phyloP scores from a whole-genome alignment of 2,113 vertebrate species.

The Pyxicephalus adspersus region DNA sequence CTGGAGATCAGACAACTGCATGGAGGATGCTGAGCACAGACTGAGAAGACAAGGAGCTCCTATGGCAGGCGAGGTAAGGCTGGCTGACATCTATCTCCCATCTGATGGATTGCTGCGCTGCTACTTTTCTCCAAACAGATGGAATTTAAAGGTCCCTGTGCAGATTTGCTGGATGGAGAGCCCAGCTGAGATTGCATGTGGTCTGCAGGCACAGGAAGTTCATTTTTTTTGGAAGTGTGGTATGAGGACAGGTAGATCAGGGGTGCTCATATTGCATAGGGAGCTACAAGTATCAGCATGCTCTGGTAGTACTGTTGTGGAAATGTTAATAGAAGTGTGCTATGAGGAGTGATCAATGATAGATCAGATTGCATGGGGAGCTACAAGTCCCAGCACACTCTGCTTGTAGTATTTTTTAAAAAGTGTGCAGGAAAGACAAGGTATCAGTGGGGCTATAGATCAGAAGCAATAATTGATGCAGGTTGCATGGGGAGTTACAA shows the following conservation, averaged over 20 bases:
- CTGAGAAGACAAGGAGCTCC: conserved; percentile 26
- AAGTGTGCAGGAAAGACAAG: too few species aligned
- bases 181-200: not conserved
- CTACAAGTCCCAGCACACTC: too few species aligned
- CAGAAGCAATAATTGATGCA: not conserved
- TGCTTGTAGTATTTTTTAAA: too few species aligned
- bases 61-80: conserved; percentile 48
- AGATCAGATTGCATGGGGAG: too few species aligned
- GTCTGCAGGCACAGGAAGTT: not conserved
- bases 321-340: too few species aligned
- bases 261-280: too few species aligned
- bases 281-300: too few species aligned
- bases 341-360: too few species aligned
- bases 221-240: not conserved
- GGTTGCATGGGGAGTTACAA: too few species aligned
- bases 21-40: conserved; percentile 18
- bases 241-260: too few species aligned
- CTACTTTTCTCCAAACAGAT: not conserved
- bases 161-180: not conserved
- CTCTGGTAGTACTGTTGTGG: too few species aligned
- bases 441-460: too few species aligned
- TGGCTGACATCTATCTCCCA: not conserved
- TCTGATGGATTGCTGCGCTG: conserved; percentile 7
- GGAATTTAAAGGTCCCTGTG: not conserved
- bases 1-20: conserved; percentile 27